These are phyloP conservation scores for Linyphia triangularis DNA, from an alignment of 2,888 invertebrate genomes.

Conservation along the genomic window DNA sequence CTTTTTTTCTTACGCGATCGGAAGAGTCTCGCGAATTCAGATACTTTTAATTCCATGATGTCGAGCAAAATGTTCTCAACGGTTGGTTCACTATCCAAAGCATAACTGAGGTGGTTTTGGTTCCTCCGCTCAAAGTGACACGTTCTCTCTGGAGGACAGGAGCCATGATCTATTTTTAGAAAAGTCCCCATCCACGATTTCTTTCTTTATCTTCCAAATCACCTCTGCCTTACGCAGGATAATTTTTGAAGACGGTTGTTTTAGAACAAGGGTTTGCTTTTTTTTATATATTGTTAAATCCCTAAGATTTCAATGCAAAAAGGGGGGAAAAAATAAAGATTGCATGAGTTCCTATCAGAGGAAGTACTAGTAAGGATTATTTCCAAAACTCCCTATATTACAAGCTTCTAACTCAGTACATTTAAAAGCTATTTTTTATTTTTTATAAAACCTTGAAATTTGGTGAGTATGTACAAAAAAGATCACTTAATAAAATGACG, in stretches of 20 bases:
- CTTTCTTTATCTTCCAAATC: background rate
- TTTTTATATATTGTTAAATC: too few relatives aligned
- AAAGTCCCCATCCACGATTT: background rate
- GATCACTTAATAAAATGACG: too few relatives aligned
- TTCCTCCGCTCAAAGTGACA: constrained; percentile 21
- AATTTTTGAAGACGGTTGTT: background rate
- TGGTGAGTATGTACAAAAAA: too few relatives aligned
- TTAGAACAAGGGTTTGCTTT: background rate
- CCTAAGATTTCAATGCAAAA: too few relatives aligned
- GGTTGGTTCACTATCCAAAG: background rate
- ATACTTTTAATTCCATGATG: background rate
- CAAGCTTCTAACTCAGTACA: too few relatives aligned
- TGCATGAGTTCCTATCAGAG: too few relatives aligned
- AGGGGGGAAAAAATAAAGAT: too few relatives aligned
- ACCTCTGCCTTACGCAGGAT: background rate
- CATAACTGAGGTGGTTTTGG: background rate
- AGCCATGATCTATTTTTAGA: constrained; percentile 20
- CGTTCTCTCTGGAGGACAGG: constrained; percentile 31
- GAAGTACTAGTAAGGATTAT: too few relatives aligned
- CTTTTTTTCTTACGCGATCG: background rate
- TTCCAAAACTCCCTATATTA: too few relatives aligned
- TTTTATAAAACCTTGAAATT: too few relatives aligned
- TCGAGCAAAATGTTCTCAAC: background rate
- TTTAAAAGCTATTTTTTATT: too few relatives aligned
- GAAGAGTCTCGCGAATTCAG: background rate